Evolutionary conservation across 2,888 invertebrate species (phyloP), one percentile per base, ranked within the genome.

Genomic region (Alentia gelatinosa): DNA sequence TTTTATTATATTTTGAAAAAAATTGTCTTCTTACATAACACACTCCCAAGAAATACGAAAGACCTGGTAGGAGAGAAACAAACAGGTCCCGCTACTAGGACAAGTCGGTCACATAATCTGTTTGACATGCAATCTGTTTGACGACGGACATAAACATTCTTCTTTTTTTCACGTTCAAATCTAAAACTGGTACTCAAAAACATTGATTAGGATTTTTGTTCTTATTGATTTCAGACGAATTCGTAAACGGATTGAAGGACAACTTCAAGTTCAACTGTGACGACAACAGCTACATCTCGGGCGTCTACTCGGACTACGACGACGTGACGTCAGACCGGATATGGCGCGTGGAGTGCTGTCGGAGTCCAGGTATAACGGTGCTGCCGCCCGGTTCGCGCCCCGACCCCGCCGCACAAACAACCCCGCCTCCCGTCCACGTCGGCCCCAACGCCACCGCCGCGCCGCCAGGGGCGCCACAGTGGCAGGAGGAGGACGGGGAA

Each of bases 231-330:
- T 3, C 75, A 90, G 90, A 74, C n/a, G 74, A 90, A n/a, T 75
- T 90, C 26, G 90, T 90, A 42, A 90, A 90, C 47, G 47, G n/a
- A 23, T 37, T 50, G 90, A 75, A 75, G 90, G 40, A 90, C 26
- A 68, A 68, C 90, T 42, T 90, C 68, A 40, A 75, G 26, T 90
- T 74, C 75, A 42, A 75, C 74, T 90, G 90, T 75, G 42, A 74
- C 39, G 39, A 75, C 74, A 42, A 90, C 42, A 39, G 40, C 39
- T 90, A 90, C 75, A 63, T 90, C 63, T 90, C 90, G 90, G 90
- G 90, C 26, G 42, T 90, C 68, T 90, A 90, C 75, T 63, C 63
- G 35, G 90, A 90, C 90, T 75, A 90, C 23, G 75, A 90, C 42
- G 63, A 74, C 26, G 75, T 75, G 35, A 90, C 68, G 75, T 68